Conservation (phyloP, 2,113 vertebrate genomes). For the Coryphaenoides rupestris region DNA sequence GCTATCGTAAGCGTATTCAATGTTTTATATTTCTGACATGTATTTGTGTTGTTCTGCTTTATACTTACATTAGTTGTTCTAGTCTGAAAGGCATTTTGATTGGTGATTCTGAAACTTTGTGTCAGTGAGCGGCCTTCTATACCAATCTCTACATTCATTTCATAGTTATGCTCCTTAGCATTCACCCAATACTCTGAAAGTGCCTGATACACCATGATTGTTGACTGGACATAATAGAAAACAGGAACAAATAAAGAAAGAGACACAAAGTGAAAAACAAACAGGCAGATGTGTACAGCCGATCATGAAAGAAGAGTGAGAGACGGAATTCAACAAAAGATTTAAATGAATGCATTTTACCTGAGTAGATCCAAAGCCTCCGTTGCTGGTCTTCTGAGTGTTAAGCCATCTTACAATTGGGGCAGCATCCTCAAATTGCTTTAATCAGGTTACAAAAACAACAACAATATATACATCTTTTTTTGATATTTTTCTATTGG, state of each 20-base stretch:
- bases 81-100: too few species aligned
- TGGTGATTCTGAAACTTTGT: too few species aligned
- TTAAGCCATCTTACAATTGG: conserved; percentile 77
- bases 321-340: background rate
- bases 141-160: conserved; percentile 76
- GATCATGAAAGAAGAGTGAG: background rate
- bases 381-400: conserved; percentile 72
- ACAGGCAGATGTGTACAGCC: background rate
- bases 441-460: background rate
- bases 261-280: background rate
- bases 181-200: conserved; percentile 76
- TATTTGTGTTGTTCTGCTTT: background rate
- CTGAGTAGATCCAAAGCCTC: conserved; percentile 84
- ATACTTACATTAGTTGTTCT: conserved; percentile 73
- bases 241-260: background rate
- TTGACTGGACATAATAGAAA: conserved; percentile 69
- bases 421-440: conserved; percentile 48
- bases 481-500: background rate
- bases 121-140: conserved; percentile 70
- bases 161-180: conserved; percentile 36
- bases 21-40: background rate
- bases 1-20: too few species aligned
- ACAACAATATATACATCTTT: background rate
- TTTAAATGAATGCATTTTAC: conserved; percentile 41
- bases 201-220: conserved; percentile 86